A percentile compares a stretch with the other conserved stretches of the same genome.
phyloP scores from a whole-genome alignment of 2,113 vertebrate species.

The Leiothrix lutea region DNA sequence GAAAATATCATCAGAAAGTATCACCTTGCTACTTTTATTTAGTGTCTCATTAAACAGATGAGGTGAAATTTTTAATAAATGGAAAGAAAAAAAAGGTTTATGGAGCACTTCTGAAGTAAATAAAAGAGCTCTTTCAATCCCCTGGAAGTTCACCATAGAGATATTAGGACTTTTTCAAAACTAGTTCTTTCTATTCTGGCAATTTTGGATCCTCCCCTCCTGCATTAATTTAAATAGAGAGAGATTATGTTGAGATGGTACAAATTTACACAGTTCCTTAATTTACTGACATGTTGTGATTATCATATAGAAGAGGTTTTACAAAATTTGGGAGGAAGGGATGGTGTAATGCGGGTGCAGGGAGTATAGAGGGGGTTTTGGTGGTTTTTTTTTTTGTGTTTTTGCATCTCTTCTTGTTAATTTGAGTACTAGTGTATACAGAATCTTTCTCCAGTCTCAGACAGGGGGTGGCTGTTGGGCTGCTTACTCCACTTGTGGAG shows the following conservation, averaged over 20 bases:
- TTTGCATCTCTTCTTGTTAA: neutral
- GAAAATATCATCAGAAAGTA: neutral
- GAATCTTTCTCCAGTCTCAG: neutral
- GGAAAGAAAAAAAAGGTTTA: fast-evolving
- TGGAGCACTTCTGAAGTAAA: neutral
- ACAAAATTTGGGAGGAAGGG: neutral
- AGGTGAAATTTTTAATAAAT: neutral
- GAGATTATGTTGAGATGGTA: neutral
- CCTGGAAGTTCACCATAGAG: neutral
- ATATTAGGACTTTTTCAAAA: neutral
- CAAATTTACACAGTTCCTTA: neutral
- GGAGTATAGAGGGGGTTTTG: neutral
- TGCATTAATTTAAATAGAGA: neutral
- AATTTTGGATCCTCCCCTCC: neutral
- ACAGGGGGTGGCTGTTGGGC: neutral
- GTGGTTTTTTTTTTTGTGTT: neutral
- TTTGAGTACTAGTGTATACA: neutral
- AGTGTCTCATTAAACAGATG: neutral
- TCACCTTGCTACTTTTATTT: neutral
- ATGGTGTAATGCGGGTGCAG: neutral
- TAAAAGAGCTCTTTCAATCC: neutral
- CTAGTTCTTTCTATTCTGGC: neutral
- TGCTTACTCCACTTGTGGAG: neutral
- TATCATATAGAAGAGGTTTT: neutral
- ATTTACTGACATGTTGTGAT: neutral